Conservation (phyloP, 2,113 vertebrate genomes). For the Sylvietta virens region DNA sequence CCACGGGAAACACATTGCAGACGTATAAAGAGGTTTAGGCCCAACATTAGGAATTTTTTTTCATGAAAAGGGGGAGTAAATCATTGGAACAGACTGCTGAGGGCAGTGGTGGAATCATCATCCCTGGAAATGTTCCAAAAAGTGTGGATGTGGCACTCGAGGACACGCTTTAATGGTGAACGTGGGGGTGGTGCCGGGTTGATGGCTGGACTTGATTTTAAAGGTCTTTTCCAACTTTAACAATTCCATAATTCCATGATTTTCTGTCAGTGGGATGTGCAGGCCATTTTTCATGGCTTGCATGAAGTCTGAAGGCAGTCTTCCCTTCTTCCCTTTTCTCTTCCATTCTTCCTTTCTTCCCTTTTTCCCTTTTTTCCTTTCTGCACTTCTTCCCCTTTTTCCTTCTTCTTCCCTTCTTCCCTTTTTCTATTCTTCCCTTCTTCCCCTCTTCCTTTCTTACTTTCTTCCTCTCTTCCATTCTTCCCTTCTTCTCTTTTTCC, state of each 20-base stretch:
- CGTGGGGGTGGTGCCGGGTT: fast-evolving
- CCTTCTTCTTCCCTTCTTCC: fast-evolving
- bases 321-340: background rate
- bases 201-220: background rate
- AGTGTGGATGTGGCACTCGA: fast-evolving
- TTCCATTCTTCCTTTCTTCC: background rate
- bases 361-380: background rate
- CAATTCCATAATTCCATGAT: background rate
- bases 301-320: background rate
- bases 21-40: fast-evolving
- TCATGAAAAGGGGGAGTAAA: background rate
- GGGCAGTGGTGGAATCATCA: background rate
- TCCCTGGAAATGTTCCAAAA: background rate
- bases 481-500: background rate
- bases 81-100: background rate
- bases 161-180: fast-evolving
- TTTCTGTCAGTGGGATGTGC: background rate
- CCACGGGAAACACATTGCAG: fast-evolving
- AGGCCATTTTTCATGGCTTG: background rate
- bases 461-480: background rate
- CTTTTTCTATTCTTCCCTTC: background rate
- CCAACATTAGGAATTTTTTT: background rate
- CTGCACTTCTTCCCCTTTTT: background rate
- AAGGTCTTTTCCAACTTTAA: background rate
- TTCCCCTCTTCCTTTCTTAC: too few species aligned